Conservation (phyloP, 2,113 vertebrate genomes). For the Tonatia bakeri region DNA sequence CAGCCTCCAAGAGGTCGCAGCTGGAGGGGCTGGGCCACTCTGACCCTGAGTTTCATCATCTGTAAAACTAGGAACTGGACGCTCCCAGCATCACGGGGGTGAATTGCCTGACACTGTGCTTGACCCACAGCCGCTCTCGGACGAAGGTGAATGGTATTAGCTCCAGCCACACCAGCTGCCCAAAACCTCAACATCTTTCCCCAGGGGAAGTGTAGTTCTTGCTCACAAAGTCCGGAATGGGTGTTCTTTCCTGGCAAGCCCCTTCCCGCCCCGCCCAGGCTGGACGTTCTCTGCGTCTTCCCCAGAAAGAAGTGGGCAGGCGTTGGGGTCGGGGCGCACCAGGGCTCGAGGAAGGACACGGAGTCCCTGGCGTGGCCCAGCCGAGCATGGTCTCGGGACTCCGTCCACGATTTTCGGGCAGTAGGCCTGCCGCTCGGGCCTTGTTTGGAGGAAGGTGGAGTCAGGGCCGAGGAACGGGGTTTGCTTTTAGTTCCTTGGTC, state of each 20-base stretch:
- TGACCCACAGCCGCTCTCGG: rapidly evolving
- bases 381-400: not conserved
- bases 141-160: rapidly evolving
- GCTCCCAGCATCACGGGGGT: rapidly evolving
- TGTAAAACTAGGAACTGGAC: rapidly evolving
- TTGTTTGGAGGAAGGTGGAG: rapidly evolving
- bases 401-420: not conserved
- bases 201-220: not conserved
- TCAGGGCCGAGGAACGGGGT: too few species aligned
- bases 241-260: not conserved
- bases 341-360: not conserved
- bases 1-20: not conserved
- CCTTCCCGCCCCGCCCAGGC: rapidly evolving
- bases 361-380: rapidly evolving
- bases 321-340: rapidly evolving
- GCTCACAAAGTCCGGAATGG: not conserved
- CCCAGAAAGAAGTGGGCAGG: not conserved
- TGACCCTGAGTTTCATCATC: not conserved
- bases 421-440: not conserved
- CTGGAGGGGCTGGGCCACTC: not conserved
- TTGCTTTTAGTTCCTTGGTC: not conserved
- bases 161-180: not conserved
- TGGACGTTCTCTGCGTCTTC: not conserved
- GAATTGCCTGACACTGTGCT: rapidly evolving
- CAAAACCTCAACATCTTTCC: rapidly evolving